phyloP scores from a whole-genome alignment of 2,113 vertebrate species.

The Ptilonorhynchus violaceus region DNA sequence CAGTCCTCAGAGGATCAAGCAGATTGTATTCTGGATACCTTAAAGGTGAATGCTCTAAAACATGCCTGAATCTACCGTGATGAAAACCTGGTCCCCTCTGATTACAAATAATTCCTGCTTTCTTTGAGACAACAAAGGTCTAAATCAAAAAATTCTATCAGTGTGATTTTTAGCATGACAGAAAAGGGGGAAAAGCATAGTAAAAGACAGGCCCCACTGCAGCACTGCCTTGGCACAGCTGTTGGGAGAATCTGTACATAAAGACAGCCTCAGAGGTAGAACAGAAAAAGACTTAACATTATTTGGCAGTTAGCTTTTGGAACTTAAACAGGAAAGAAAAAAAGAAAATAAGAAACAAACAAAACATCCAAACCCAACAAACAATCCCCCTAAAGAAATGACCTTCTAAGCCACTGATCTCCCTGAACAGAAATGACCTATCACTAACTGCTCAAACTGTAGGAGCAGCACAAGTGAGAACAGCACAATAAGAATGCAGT shows the following conservation, averaged over 20 bases:
- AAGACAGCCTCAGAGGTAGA: neutral
- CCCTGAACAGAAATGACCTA: neutral
- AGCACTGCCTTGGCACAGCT: neutral
- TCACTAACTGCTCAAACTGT: neutral
- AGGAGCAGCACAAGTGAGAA: neutral
- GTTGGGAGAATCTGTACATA: neutral
- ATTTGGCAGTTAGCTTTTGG: neutral
- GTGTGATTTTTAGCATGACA: conserved; percentile 34
- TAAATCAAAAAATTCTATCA: conserved; percentile 53
- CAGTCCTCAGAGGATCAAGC: conserved; percentile 71
- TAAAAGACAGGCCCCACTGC: neutral
- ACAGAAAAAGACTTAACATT: neutral
- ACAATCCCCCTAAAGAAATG: fast-evolving
- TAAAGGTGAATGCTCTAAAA: conserved; percentile 76
- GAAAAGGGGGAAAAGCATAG: neutral
- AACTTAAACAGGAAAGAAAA: neutral
- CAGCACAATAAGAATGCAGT: neutral
- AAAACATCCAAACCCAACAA: neutral
- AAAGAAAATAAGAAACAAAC: neutral
- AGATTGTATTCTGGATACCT: conserved; percentile 72
- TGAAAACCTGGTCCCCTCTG: conserved; percentile 38
- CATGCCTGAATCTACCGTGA: conserved; percentile 33
- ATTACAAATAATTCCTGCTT: conserved; percentile 67
- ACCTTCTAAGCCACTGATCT: neutral
- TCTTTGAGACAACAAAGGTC: conserved; percentile 41